These are phyloP conservation scores for Gallirallus australis DNA, from an alignment of 2,797 vertebrate genomes.

Conservation along the genomic window DNA sequence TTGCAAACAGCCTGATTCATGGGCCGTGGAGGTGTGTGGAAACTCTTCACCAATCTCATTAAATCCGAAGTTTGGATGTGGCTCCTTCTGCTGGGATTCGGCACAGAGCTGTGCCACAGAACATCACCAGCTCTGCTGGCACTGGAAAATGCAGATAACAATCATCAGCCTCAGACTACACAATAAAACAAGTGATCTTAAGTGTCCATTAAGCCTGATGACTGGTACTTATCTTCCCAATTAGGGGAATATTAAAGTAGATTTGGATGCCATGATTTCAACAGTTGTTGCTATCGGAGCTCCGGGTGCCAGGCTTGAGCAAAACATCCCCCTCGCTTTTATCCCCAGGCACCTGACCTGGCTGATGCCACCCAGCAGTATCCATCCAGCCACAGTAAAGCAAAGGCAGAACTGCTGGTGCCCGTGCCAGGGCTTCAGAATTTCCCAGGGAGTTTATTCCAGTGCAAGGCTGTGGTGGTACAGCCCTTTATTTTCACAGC, in stretches of 20 bases:
- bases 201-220: background rate
- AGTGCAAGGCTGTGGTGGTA: background rate
- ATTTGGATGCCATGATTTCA: background rate
- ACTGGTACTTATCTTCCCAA: background rate
- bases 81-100: background rate
- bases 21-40: background rate
- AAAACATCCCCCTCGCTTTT: background rate
- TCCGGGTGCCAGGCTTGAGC: background rate
- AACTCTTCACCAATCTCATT: background rate
- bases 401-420: background rate
- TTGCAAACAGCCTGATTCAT: background rate
- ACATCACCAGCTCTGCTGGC: background rate
- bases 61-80: background rate
- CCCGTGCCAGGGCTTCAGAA: background rate
- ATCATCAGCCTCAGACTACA: background rate
- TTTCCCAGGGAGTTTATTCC: background rate
- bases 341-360: background rate
- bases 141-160: background rate
- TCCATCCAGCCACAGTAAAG: fast-evolving
- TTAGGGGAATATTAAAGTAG: background rate
- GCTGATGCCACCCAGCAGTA: background rate
- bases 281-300: background rate
- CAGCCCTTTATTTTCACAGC: background rate
- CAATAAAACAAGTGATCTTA: background rate
- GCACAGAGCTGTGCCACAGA: background rate